phyloP scores from a whole-genome alignment of 2,888 invertebrate species.

The Pseudolycoriella hygida region DNA sequence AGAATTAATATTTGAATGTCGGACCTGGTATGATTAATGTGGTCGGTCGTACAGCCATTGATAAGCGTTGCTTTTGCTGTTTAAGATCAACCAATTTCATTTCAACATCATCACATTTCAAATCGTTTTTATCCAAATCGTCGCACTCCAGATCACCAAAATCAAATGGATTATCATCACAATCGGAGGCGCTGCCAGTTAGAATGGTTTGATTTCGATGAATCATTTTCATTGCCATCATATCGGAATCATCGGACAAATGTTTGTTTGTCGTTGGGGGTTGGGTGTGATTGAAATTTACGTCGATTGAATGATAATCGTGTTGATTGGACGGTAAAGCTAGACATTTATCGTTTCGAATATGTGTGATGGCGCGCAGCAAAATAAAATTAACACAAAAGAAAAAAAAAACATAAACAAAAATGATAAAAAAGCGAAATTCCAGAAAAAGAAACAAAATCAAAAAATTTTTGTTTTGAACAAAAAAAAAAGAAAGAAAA shows the following conservation, averaged over 20 bases:
- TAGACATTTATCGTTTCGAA: neutral
- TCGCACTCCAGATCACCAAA: neutral
- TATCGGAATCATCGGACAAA: neutral
- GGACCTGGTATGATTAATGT: constrained; percentile 4
- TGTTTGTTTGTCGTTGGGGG: neutral
- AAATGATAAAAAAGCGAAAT: neutral
- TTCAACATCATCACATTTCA: neutral
- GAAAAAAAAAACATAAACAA: neutral
- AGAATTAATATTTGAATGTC: too few relatives aligned
- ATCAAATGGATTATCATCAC: neutral
- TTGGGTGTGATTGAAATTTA: neutral
- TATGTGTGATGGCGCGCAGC: neutral
- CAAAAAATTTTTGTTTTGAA: neutral
- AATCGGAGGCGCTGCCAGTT: neutral
- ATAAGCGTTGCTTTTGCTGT: neutral
- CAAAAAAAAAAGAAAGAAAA: neutral
- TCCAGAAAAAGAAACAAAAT: neutral
- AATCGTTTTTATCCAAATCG: neutral
- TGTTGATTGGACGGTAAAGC: neutral
- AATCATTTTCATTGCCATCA: neutral
- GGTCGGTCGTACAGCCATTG: constrained; percentile 1
- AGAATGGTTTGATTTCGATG: constrained; percentile 4
- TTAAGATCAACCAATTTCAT: neutral
- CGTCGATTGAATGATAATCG: neutral
- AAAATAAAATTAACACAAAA: neutral